Conservation (phyloP, 1,140 invertebrate genomes). For the Sycophila sp. region DNA sequence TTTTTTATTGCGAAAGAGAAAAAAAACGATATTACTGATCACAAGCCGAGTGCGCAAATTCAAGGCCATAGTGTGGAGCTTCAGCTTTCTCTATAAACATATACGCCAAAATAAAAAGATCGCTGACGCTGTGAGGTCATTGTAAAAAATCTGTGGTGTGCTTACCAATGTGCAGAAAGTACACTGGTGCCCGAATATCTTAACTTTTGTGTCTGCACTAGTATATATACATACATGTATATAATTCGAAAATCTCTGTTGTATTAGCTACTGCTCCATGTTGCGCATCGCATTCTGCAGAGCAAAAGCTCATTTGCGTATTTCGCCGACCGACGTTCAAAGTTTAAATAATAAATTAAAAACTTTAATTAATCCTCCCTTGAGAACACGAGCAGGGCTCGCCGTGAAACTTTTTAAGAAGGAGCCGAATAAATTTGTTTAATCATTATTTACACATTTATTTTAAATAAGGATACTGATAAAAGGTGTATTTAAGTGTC, state of each 20-base stretch:
- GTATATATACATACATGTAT: slow-evolving; percentile 42
- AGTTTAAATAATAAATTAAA: too few relatives aligned
- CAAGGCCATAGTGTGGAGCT: slow-evolving; percentile 35
- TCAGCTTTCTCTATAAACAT: slow-evolving; percentile 44
- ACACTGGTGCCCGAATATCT: slow-evolving; percentile 56
- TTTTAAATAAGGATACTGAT: too few relatives aligned
- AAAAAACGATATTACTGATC: too few relatives aligned
- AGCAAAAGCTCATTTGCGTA: too few relatives aligned
- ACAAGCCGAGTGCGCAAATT: slow-evolving; percentile 20
- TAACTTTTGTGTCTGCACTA: slow-evolving; percentile 59
- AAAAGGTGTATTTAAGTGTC: too few relatives aligned
- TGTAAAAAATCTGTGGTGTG: slow-evolving; percentile 60
- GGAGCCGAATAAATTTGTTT: too few relatives aligned
- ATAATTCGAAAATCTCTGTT: slow-evolving; percentile 55
- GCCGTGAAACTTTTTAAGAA: too few relatives aligned
- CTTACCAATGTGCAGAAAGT: slow-evolving; percentile 60
- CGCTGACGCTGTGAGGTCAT: slow-evolving; percentile 52
- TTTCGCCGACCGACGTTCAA: too few relatives aligned
- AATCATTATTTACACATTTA: too few relatives aligned
- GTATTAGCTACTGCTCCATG: slow-evolving; percentile 60
- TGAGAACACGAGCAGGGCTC: too few relatives aligned
- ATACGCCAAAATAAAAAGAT: slow-evolving; percentile 43
- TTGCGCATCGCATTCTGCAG: background rate
- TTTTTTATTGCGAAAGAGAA: too few relatives aligned
- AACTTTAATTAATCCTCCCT: too few relatives aligned